Evolutionary conservation across 2,797 vertebrate species (phyloP).

Genomic region (Sebastes taczanowskii): DNA sequence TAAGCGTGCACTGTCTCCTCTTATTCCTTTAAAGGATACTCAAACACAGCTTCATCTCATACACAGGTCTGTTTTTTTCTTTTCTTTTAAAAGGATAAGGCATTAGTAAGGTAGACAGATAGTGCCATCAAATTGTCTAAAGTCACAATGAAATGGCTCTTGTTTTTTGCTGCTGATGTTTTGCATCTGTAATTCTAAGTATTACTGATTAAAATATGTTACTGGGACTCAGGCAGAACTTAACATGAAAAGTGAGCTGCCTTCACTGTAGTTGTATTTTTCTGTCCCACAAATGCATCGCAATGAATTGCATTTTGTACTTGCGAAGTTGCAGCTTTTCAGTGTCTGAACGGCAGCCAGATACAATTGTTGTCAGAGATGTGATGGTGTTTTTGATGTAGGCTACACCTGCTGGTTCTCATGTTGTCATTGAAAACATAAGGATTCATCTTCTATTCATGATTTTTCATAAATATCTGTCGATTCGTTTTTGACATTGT

Average conservation of each 20-base stretch:
- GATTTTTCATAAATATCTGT: not conserved
- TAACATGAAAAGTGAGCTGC: not conserved
- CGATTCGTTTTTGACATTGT: not conserved
- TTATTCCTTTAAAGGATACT: conserved; percentile 54
- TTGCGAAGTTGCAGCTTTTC: not conserved
- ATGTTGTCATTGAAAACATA: not conserved
- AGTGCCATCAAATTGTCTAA: not conserved
- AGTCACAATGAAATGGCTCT: not conserved
- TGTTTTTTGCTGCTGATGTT: not conserved
- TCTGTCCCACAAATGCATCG: not conserved
- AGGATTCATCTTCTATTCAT: not conserved
- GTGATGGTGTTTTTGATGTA: not conserved
- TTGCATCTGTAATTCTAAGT: not conserved
- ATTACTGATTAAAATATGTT: not conserved
- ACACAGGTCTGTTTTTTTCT: not conserved
- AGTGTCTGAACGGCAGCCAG: not conserved
- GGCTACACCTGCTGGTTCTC: not conserved
- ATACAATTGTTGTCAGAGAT: not conserved
- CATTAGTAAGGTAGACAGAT: not conserved
- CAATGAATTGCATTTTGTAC: not conserved
- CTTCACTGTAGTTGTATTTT: not conserved
- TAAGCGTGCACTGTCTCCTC: not conserved
- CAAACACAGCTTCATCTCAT: conserved; percentile 9
- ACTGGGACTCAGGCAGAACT: not conserved
- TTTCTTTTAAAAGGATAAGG: not conserved